phyloP scores from a whole-genome alignment of 2,797 vertebrate species.

The Scyliorhinus canicula region DNA sequence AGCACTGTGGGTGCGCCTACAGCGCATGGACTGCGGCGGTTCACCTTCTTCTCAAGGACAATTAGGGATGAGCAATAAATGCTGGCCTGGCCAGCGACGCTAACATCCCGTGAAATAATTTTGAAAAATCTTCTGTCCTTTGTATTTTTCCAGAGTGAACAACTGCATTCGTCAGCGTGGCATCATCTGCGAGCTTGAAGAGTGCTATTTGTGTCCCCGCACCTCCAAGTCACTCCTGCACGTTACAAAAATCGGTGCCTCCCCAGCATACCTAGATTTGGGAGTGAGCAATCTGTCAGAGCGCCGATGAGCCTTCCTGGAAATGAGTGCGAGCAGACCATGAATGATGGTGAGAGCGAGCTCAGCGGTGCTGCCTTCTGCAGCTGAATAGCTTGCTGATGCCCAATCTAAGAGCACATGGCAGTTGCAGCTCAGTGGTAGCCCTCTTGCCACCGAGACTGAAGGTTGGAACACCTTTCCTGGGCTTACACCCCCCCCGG shows the following conservation, averaged over 20 bases:
- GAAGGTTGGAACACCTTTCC: not conserved
- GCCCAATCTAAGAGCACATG: not conserved
- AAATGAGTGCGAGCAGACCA: too few species aligned
- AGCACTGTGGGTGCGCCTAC: too few species aligned
- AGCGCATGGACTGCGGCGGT: too few species aligned
- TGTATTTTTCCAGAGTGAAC: not conserved
- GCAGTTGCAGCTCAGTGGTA: not conserved
- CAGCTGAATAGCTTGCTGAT: not conserved
- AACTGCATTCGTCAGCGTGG: not conserved
- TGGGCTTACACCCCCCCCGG: too few species aligned
- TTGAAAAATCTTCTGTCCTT: too few species aligned
- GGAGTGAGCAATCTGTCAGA: not conserved
- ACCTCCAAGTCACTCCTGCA: not conserved
- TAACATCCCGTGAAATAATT: too few species aligned
- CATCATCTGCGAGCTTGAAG: not conserved
- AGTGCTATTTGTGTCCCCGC: not conserved
- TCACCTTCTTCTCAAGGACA: too few species aligned
- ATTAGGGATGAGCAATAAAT: too few species aligned
- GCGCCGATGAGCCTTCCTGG: not conserved
- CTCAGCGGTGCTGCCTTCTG: not conserved
- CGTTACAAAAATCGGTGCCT: not conserved
- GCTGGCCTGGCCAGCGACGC: too few species aligned
- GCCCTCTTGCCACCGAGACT: not conserved
- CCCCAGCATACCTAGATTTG: not conserved
- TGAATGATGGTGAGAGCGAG: not conserved